Base-by-base conservation (phyloP, 1,140 invertebrate species). In the Battus philenor region DNA sequence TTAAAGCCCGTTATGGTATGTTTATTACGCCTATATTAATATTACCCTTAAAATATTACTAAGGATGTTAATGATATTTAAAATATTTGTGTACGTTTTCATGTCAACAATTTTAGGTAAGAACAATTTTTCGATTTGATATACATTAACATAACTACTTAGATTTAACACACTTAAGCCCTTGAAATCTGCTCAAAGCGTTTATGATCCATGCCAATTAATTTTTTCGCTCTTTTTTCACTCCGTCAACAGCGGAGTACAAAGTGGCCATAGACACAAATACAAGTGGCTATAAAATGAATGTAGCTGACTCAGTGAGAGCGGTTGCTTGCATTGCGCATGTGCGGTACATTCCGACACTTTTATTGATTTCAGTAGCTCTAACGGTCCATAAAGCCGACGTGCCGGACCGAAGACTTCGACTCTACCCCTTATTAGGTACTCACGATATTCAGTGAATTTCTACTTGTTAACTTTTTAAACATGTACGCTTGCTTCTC, bases 341-440 rank as follows among this genome's bases (percentile, higher is more conserved):
- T 87, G 86, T 77, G 82, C 86, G 73, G 80, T 86, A 83, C 84
- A 86, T 87, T 87, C 84, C 69, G 85, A 84, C 76, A 87, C 86
- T 89, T 89, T 89, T 89, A 89, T 89, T 89, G 88, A 89, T 89
- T 89, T 88, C 87, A 88, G 88, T 88, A 88, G 88, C 87, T 86
- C 84, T 88, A 88, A 88, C 87, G 86, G 80, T 70, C 81, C 71
- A 84, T 84, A 75, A 79, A 75, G 58, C 68, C 72, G 70, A 78
- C 76, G 74, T 76, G 73, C 71, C 60, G 76, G 71, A 75, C 79
- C 56, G 67, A 60, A 65, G 62, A 63, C 60, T 70, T 56, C 66
- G 68, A 73, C 74, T 78, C 78, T 80, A 59, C 74, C 70, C 73
- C 76, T 85, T 82, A 81, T 82, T 80, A 82, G 63, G 68, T 85